phyloP scores from a whole-genome alignment of 1,140 invertebrate genomes.

The Portunus trituberculatus region DNA sequence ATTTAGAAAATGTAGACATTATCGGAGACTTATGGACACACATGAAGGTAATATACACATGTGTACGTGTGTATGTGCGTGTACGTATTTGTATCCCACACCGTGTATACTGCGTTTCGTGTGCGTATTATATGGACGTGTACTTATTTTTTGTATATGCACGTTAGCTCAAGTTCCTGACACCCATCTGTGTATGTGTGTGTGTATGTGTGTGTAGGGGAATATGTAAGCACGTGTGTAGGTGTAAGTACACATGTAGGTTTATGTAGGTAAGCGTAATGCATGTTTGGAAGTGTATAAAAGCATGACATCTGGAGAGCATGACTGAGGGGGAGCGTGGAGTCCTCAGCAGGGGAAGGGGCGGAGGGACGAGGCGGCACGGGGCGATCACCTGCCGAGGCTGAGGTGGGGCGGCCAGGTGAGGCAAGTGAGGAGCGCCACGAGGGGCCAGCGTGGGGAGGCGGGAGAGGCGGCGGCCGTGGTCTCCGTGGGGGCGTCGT shows the following conservation, averaged over 20 bases:
- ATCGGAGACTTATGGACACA: background rate
- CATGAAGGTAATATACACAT: conserved; percentile 29
- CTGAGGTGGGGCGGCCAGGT: background rate
- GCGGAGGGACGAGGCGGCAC: background rate
- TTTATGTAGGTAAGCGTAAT: conserved; percentile 27
- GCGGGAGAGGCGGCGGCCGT: background rate
- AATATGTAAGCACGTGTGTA: background rate
- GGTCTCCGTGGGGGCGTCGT: conserved; percentile 18
- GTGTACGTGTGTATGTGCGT: conserved; percentile 26
- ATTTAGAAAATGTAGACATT: background rate
- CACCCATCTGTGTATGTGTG: background rate
- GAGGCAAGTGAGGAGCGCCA: conserved; percentile 16
- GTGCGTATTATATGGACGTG: conserved; percentile 2
- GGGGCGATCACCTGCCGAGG: background rate
- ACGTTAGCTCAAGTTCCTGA: too few relatives aligned
- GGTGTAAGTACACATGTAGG: background rate
- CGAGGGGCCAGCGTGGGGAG: background rate
- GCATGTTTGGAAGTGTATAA: background rate
- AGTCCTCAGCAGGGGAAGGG: background rate
- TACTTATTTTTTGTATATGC: background rate
- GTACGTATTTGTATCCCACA: background rate
- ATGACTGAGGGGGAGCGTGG: background rate
- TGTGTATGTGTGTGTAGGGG: background rate
- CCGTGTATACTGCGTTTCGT: background rate
- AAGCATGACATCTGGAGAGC: background rate